Evolutionary conservation across 1,140 invertebrate species (phyloP).

Genomic region (Macrobrachium nipponense): DNA sequence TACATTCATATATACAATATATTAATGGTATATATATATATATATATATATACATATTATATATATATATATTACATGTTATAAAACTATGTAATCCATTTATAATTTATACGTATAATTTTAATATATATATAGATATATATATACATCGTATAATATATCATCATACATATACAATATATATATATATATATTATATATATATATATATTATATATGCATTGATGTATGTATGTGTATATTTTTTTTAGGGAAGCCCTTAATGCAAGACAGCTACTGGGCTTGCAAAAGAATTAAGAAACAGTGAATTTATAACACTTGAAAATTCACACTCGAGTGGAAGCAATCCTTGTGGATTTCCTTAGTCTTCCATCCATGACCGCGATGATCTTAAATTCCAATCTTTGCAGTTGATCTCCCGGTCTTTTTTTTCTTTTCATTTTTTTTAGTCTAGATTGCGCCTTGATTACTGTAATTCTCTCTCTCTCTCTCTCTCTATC

Average conservation of each 20-base stretch:
- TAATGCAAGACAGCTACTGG: no score
- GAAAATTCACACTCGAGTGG: no score
- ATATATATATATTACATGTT: background rate
- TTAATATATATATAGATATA: background rate
- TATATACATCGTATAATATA: background rate
- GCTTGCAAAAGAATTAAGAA: no score
- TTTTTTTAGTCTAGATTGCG: background rate
- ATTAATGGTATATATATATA: background rate
- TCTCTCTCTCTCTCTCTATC: slow-evolving; percentile 13
- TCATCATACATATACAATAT: background rate
- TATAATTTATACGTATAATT: no score
- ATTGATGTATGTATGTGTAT: no score
- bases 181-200: background rate
- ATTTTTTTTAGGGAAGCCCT: no score
- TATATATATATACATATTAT: background rate
- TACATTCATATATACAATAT: background rate
- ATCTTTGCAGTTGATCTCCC: background rate
- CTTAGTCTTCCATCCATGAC: no score
- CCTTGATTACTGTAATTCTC: background rate
- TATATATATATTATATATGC: background rate
- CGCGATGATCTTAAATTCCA: no score
- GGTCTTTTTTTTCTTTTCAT: background rate
- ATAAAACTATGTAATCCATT: no score
- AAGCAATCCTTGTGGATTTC: no score
- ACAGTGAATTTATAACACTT: no score